Base-by-base conservation (phyloP, 2,888 invertebrate genomes). In the Cacoxenus indagator region DNA sequence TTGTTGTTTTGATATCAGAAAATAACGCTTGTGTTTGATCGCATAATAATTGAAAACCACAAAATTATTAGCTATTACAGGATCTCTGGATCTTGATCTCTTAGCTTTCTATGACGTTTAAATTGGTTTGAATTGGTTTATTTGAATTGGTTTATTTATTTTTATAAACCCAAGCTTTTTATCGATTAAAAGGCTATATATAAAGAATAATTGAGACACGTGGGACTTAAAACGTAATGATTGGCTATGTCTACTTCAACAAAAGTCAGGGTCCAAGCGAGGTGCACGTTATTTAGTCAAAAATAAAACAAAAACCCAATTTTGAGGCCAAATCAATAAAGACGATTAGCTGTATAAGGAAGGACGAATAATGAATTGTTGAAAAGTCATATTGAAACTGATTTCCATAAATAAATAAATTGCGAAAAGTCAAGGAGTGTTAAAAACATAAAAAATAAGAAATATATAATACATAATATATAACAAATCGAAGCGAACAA, bases 401-500 rank as follows among this genome's bases (percentile, higher is more conserved):
- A 54, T 54, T 26, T 65, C 51, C 26, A 51, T 64, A 19, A 59
- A 67, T 45, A 67, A 45, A 57, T 22, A 67, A 66, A 66, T 65
- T 48, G 31, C 54, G 14, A 11, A 54, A 45, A 65, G 31, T 29
- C 37, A 65, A 54, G 22, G 29, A 19, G 22, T 31, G 4, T 54
- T 26, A 14, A 8, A 2, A 22, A 17, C 11, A 61, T 17, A 31
- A 22, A 31, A 37, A 19, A 66, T 27, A 55, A 6, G 54, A 65
- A 65, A 51, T 55, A n/a, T 43, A 57, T 64, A 43, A 64, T 64
- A 64, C 64, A 27, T 37, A 29, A 59, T 22, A 37, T 59, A 62
- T 59, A 64, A 29, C 11, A 66, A 29, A 45, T 11, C 9, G 26
- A 64, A 57, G 45, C 48, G 67, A 73, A 75, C 73, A n/a, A n/a